Percentiles rank a stretch among this genome's conserved stretches.
Conservation (phyloP, 1,140 invertebrate species). For the Zaprionus camerounensis region DNA sequence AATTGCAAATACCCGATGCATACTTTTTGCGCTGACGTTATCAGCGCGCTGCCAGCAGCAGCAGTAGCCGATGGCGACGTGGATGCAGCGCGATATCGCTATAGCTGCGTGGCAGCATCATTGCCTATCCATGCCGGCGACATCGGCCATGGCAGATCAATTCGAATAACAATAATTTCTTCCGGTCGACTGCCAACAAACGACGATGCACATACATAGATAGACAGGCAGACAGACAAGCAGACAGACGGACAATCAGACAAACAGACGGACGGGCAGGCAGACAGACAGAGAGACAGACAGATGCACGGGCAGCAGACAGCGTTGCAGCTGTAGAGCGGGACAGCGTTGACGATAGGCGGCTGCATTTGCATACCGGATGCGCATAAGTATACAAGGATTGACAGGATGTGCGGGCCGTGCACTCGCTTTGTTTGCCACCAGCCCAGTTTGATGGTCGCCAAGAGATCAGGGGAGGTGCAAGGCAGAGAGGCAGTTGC, state of each 20-base stretch:
- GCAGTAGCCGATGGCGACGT: slow-evolving; percentile 14
- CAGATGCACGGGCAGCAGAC: slow-evolving; percentile 10
- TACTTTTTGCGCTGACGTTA: slow-evolving; percentile 70
- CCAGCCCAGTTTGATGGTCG: slow-evolving; percentile 5
- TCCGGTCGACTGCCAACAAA: slow-evolving; percentile 70
- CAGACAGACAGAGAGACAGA: slow-evolving; percentile 33
- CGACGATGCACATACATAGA: slow-evolving; percentile 50
- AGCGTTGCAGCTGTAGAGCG: not conserved
- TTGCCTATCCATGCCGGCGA: slow-evolving; percentile 60
- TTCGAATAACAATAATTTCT: slow-evolving; percentile 83
- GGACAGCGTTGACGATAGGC: slow-evolving; percentile 42
- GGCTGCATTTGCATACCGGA: slow-evolving; percentile 71
- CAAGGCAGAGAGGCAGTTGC: not conserved
- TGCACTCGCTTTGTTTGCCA: slow-evolving; percentile 65
- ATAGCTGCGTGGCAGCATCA: slow-evolving; percentile 47
- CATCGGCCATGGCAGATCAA: slow-evolving; percentile 68
- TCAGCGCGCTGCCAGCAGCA: slow-evolving; percentile 64
- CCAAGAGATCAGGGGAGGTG: not conserved
- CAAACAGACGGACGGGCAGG: not conserved
- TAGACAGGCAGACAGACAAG: slow-evolving; percentile 26
- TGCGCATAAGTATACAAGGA: slow-evolving; percentile 77
- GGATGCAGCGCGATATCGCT: slow-evolving; percentile 54
- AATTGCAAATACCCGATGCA: slow-evolving; percentile 33
- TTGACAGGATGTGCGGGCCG: slow-evolving; percentile 79
- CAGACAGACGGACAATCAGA: not conserved